phyloP scores from a whole-genome alignment of 64 coral and sea anemone genomes.

The Porites australiensis region DNA sequence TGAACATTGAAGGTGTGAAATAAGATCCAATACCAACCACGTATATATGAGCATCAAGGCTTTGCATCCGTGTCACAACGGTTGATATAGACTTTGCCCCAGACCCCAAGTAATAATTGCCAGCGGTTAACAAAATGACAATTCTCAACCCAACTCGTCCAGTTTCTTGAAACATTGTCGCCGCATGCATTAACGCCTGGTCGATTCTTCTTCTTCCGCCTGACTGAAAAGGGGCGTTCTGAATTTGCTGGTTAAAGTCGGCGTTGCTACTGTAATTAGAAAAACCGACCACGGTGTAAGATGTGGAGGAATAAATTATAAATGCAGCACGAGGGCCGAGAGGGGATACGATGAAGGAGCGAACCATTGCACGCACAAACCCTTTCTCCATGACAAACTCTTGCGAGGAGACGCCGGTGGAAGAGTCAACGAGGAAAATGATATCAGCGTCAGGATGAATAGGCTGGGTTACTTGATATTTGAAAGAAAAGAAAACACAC shows the following conservation, averaged over 20 bases:
- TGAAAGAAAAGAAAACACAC: not conserved
- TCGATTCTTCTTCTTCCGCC: slow-evolving; percentile 18
- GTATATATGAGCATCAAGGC: slow-evolving; percentile 24
- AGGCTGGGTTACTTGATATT: not conserved
- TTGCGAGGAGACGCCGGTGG: slow-evolving; percentile 23
- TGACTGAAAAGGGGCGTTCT: not conserved
- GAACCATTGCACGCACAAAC: slow-evolving; percentile 6
- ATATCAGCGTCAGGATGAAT: slow-evolving; percentile 56
- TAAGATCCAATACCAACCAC: slow-evolving; percentile 30
- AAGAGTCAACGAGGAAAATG: slow-evolving; percentile 60
- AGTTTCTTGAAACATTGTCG: slow-evolving; percentile 1
- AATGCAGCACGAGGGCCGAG: slow-evolving; percentile 23
- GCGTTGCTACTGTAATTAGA: slow-evolving; percentile 21
- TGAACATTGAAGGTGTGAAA: slow-evolving; percentile 8
- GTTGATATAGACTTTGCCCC: not conserved
- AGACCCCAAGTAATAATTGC: slow-evolving; percentile 27
- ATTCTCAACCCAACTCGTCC: slow-evolving; percentile 24
- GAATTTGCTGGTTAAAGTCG: not conserved
- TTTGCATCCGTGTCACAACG: not conserved
- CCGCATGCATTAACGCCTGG: slow-evolving; percentile 16
- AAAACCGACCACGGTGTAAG: slow-evolving; percentile 28
- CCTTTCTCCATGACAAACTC: slow-evolving; percentile 32
- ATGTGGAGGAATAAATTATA: not conserved
- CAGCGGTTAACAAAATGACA: slow-evolving; percentile 31
- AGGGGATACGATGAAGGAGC: slow-evolving; percentile 29